Percentiles rank a stretch among this genome's conserved stretches.
Evolutionary conservation across 1,140 invertebrate genomes (phyloP).

Genomic region (Drosophila ironensis): DNA sequence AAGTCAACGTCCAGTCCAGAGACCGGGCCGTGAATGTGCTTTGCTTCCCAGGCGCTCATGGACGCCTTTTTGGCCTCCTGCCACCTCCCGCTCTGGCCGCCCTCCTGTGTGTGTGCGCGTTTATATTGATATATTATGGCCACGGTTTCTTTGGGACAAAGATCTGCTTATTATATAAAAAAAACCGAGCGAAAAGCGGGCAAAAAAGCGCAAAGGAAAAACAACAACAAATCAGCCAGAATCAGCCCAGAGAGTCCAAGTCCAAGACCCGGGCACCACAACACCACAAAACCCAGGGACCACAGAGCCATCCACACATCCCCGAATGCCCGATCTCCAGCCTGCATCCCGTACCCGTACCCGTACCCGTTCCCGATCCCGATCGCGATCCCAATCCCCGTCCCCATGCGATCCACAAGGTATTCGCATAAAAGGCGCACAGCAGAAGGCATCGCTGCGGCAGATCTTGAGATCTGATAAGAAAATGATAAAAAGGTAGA

Average conservation of each 20-base stretch:
- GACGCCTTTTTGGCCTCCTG: conserved; percentile 25
- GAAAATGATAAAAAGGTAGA: conserved; percentile 82
- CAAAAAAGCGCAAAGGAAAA: conserved; percentile 53
- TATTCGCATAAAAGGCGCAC: conserved; percentile 70
- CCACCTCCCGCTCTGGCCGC: background rate
- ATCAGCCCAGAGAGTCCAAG: conserved; percentile 46
- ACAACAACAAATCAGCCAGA: conserved; percentile 62
- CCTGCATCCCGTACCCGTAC: background rate
- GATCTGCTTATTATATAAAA: conserved; percentile 81
- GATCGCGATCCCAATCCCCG: conserved; percentile 16
- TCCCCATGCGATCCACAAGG: conserved; percentile 41
- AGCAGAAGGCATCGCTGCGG: conserved; percentile 78
- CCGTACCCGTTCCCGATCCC: no score
- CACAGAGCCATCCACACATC: conserved; percentile 56
- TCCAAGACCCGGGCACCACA: conserved; percentile 25
- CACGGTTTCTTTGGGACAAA: conserved; percentile 81
- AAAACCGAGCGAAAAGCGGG: conserved; percentile 28
- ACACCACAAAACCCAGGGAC: conserved; percentile 26
- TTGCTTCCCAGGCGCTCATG: conserved; percentile 75
- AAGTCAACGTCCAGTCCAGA: conserved; percentile 66
- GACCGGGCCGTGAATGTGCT: conserved; percentile 65
- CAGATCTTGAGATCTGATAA: conserved; percentile 82
- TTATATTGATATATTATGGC: conserved; percentile 81
- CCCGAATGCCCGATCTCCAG: conserved; percentile 7
- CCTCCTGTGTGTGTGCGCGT: conserved; percentile 56